These are phyloP conservation scores for Bradypodion pumilum DNA, from an alignment of 2,797 vertebrate species.

Conservation along the genomic window DNA sequence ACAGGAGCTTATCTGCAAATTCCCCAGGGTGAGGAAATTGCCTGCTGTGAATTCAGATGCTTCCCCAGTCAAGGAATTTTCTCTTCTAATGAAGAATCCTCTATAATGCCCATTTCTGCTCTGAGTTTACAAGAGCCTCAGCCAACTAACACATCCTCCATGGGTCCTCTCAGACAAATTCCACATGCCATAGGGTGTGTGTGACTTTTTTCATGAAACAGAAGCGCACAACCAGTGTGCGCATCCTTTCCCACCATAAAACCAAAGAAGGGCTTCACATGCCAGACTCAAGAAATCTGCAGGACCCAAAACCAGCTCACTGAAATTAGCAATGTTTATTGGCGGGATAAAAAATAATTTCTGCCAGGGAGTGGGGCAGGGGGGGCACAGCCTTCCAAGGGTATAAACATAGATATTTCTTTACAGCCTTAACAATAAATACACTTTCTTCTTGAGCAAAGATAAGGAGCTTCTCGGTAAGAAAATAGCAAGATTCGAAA, in stretches of 20 bases:
- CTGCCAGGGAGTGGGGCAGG: no score
- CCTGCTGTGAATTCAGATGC: no score
- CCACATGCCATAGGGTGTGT: no score
- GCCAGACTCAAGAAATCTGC: neutral
- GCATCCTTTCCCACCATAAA: no score
- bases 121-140: no score
- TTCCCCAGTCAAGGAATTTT: no score
- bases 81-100: no score
- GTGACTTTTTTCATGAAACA: neutral
- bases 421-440: constrained; percentile 48
- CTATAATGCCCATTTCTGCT: no score
- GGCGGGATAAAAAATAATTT: constrained; percentile 71
- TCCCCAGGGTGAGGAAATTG: no score
- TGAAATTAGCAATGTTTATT: constrained; percentile 63
- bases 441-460: constrained; percentile 39
- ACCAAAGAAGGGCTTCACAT: neutral
- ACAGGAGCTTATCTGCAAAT: no score
- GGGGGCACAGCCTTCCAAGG: constrained; percentile 56
- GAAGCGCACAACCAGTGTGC: no score
- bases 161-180: neutral
- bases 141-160: neutral
- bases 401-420: constrained; percentile 66
- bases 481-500: constrained; percentile 65
- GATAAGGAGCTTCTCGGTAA: constrained; percentile 51
- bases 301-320: neutral